Evolutionary conservation across 2,113 vertebrate genomes (phyloP).

Genomic region (Cygnus atratus): DNA sequence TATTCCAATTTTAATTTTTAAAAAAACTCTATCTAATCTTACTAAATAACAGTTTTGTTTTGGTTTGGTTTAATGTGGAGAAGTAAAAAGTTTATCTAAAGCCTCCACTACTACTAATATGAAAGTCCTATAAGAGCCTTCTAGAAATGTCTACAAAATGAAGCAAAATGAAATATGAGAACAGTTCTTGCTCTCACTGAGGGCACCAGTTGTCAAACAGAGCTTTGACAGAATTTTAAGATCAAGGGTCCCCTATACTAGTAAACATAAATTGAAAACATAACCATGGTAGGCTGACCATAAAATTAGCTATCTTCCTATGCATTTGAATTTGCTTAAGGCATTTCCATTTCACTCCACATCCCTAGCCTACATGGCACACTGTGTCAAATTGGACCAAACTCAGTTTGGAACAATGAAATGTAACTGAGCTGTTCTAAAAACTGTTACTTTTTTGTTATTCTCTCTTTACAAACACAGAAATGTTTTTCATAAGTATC

Average conservation of each 20-base stretch:
- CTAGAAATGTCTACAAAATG: background rate
- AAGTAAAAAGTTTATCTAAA: background rate
- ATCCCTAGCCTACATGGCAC: background rate
- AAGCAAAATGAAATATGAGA: background rate
- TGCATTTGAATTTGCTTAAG: background rate
- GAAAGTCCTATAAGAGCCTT: background rate
- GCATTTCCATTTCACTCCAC: background rate
- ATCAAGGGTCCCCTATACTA: background rate
- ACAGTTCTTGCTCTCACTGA: background rate
- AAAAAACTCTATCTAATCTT: background rate
- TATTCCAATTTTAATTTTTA: background rate
- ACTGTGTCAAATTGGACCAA: background rate
- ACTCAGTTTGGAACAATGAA: background rate
- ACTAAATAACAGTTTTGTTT: too few relatives aligned
- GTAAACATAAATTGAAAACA: background rate
- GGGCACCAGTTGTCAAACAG: background rate
- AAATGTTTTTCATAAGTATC: background rate
- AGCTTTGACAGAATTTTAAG: background rate
- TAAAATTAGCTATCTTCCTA: background rate
- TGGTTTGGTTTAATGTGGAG: too few relatives aligned
- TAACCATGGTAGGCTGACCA: background rate
- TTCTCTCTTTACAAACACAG: background rate
- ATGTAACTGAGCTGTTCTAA: background rate
- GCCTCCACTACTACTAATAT: background rate
- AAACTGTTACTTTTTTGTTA: background rate